Conservation (phyloP, 2,113 vertebrate genomes). For the Hemibagrus wyckioides region DNA sequence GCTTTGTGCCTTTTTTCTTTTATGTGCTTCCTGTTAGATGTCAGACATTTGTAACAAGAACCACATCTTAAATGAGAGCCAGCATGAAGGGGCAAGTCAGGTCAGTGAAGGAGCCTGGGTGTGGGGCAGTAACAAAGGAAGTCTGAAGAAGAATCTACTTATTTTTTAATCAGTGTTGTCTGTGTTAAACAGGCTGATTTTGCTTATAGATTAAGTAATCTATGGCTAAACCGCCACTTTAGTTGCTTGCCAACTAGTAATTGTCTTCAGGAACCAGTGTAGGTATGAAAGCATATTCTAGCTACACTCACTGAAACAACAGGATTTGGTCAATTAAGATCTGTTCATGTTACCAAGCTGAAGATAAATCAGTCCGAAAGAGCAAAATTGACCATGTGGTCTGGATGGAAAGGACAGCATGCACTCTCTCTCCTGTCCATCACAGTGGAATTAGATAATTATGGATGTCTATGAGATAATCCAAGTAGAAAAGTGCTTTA, state of each 20-base stretch:
- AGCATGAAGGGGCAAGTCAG: background rate
- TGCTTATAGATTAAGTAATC: background rate
- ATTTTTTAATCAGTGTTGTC: background rate
- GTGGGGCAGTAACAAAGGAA: no score
- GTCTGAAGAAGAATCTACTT: background rate
- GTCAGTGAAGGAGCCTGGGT: background rate
- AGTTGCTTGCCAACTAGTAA: background rate
- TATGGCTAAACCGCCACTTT: background rate
- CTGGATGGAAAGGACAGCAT: background rate
- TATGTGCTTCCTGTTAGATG: background rate
- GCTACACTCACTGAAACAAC: background rate
- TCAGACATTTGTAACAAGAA: slow-evolving; percentile 1
- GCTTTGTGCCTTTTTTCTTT: background rate
- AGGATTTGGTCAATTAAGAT: background rate
- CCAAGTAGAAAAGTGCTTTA: background rate
- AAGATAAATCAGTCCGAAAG: background rate
- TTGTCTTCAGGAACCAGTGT: background rate
- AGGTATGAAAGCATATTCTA: background rate
- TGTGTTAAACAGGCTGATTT: background rate
- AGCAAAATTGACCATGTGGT: background rate
- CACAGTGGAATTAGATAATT: background rate
- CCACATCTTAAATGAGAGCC: background rate
- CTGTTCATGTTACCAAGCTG: background rate
- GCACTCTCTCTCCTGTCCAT: background rate
- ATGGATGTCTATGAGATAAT: background rate